Evolutionary conservation across 2,888 invertebrate genomes (phyloP), one percentile per base, ranked within the genome.

Genomic region (Craniophora ligustri): DNA sequence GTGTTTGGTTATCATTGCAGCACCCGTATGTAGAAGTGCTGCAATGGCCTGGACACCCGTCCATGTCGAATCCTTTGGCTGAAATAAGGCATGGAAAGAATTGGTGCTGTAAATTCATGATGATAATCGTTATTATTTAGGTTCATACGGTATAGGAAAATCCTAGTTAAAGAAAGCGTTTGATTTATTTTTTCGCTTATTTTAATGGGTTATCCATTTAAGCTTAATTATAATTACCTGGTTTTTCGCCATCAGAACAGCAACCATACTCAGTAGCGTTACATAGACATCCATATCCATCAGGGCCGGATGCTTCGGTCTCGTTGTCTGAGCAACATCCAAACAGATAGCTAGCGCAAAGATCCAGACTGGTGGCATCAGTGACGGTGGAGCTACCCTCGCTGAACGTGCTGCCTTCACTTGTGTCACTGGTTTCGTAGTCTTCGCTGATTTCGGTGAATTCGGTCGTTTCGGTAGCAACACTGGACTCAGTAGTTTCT

Each of bases 1-100:
- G 95, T 0, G 97, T 98, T 72, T 95, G 88, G 2, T 95, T 95
- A 81, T 99, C 98, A 1, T 95, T 95, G 78, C 99, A 99, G 82
- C 99, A 99, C 3, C 99, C 98, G 82, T 95, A 96, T 0, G 94
- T 93, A 19, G 96, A 95, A 1, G 94, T 92, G 18, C 95, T 94
- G 83, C 98, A 98, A 0, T 95, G 89, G 63, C 95, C 92, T 36
- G 94, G 94, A 81, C 99, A 99, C 3, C 98, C 98, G 81, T 96
- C 95, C 67, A 94, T 92, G 48, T 95, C 92, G 5, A 95, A 94
- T 8, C 98, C 97, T 67, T 90, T 86, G 61, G 97, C 97, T 94
- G 26, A 11, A 54, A 42, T 15, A 5, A 38, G 3, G n/a, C 4
- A 34, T 11, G 11, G 8, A 0, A 7, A 63, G n/a, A 3, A n/a